These are phyloP conservation scores for Thunnus albacares DNA, from an alignment of 2,797 vertebrate genomes.

Conservation along the genomic window DNA sequence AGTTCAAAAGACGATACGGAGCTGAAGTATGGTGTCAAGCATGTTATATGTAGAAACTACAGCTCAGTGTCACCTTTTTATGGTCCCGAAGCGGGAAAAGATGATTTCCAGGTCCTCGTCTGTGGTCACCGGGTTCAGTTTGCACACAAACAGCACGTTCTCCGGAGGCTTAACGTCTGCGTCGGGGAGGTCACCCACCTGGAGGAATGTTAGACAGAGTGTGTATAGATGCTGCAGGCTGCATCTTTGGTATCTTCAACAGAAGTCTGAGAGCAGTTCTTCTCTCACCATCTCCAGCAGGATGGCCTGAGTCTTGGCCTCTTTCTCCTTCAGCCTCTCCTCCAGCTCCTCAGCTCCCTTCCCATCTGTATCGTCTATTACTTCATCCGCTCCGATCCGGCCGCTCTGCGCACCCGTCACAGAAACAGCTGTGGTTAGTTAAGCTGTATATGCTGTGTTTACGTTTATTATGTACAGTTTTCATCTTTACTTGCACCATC, in stretches of 20 bases:
- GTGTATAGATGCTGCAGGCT: neutral
- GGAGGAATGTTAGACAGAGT: constrained; percentile 27
- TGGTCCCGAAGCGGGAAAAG: constrained; percentile 95
- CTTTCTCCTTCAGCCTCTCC: constrained; percentile 94
- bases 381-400: constrained; percentile 97
- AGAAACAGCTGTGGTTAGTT: constrained; percentile 11
- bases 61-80: constrained; percentile 88
- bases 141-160: constrained; percentile 98
- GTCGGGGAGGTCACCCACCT: constrained; percentile 97
- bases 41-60: neutral
- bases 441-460: neutral
- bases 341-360: constrained; percentile 91
- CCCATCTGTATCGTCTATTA: constrained; percentile 91
- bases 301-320: constrained; percentile 96
- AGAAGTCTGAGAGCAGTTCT: neutral
- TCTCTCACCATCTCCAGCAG: constrained; percentile 95
- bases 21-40: neutral
- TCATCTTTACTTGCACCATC: neutral
- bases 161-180: constrained; percentile 95
- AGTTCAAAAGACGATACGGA: neutral
- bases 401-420: constrained; percentile 90
- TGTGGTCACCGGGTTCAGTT: constrained; percentile 97
- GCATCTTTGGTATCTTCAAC: neutral
- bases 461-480: neutral
- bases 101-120: constrained; percentile 98